phyloP scores from a whole-genome alignment of 2,797 vertebrate species.

The Siniperca undulata region DNA sequence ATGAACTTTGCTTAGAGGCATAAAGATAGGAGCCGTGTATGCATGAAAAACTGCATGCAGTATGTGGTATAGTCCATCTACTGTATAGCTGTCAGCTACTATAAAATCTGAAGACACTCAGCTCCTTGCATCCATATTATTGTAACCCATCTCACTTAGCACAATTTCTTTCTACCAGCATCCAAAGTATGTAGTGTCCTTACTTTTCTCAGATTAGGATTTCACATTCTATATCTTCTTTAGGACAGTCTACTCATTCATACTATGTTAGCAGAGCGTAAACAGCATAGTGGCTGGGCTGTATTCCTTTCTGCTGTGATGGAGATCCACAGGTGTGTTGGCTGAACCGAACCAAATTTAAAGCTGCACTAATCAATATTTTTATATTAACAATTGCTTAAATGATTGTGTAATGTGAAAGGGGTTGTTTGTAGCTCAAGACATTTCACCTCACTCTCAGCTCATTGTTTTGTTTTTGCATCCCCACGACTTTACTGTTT shows the following conservation, averaged over 20 bases:
- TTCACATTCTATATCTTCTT: slow-evolving; percentile 12
- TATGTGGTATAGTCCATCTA: neutral
- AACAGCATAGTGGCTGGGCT: neutral
- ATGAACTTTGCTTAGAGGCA: slow-evolving; percentile 13
- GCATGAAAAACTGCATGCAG: neutral
- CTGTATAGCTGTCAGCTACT: slow-evolving; percentile 9
- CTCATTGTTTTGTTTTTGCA: neutral
- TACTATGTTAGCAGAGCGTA: slow-evolving; percentile 1
- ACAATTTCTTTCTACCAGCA: neutral
- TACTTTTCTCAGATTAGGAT: slow-evolving; percentile 15
- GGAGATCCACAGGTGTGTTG: neutral
- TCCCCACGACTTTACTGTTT: neutral
- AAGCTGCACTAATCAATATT: neutral
- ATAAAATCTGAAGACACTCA: slow-evolving; percentile 23
- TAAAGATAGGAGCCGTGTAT: slow-evolving; percentile 1
- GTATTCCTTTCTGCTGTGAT: slow-evolving; percentile 10
- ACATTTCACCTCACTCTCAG: neutral
- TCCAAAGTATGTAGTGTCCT: neutral
- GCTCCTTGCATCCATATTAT: neutral
- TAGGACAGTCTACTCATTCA: neutral
- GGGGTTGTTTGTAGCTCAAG: neutral
- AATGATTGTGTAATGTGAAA: neutral
- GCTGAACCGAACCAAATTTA: neutral
- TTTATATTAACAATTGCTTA: neutral
- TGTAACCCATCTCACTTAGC: slow-evolving; percentile 1